Conservation (phyloP, 1,140 invertebrate species). For the Gonioctena quinquepunctata region DNA sequence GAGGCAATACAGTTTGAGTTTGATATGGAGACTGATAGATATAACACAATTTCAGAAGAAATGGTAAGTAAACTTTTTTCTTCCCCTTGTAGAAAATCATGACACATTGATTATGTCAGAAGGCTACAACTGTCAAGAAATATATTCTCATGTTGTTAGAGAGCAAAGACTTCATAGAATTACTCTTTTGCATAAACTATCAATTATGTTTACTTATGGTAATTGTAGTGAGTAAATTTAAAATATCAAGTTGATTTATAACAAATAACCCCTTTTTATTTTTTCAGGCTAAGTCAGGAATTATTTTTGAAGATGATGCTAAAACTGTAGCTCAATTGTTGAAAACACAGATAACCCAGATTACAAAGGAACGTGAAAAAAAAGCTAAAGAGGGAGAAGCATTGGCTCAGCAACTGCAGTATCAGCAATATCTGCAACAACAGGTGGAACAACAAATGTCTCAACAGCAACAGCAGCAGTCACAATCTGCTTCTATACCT, state of each 20-base stretch:
- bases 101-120: too few relatives aligned
- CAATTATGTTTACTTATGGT: not conserved
- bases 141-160: too few relatives aligned
- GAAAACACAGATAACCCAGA: constrained; percentile 75
- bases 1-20: constrained; percentile 99
- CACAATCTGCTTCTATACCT: constrained; percentile 50
- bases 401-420: constrained; percentile 63
- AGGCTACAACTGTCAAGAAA: too few relatives aligned
- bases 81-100: not conserved
- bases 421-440: constrained; percentile 63
- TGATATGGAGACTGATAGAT: constrained; percentile 89
- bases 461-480: constrained; percentile 57
- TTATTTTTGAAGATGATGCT: constrained; percentile 89
- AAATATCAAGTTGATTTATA: too few relatives aligned
- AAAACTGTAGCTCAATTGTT: constrained; percentile 87
- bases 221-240: not conserved
- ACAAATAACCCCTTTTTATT: too few relatives aligned
- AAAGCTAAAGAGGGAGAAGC: constrained; percentile 56
- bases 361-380: constrained; percentile 65
- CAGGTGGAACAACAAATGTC: constrained; percentile 57
- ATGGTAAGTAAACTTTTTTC: constrained; percentile 68
- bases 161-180: too few relatives aligned
- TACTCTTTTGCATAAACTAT: not conserved
- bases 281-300: constrained; percentile 75
- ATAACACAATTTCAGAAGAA: constrained; percentile 93